Evolutionary conservation across 2,888 invertebrate genomes (phyloP), one percentile per base, ranked within the genome.

Genomic region (Sturmia bella): DNA sequence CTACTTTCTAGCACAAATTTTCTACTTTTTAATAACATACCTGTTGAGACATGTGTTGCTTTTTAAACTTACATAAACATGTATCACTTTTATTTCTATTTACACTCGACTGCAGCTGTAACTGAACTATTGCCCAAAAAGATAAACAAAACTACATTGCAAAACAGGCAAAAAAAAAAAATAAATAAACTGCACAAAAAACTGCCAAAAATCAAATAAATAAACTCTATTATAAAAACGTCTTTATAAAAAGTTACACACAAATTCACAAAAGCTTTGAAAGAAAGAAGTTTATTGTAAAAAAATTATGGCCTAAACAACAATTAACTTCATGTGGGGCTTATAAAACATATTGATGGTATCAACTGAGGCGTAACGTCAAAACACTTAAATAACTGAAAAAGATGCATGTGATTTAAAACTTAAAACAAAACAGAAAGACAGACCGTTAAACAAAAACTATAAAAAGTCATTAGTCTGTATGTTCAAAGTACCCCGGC

Each of bases 351-450:
- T 75, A 75, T 75, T 68, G 66, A 66, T 75, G 75, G 66, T 41
- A 15, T 68, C 66, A 50, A 68, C 57, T 75, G 59, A 75, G 75
- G 75, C 75, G 59, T 68, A 75, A 59, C 75, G 57, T 75, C 66
- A 59, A 68, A 68, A 68, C 17, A 56, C 24, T 75, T 32, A 59
- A 68, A 50, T 17, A 19, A 48, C 48, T 7, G 3, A 7, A 37
- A 21, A 24, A 27, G 6, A 48, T 66, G 24, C 41, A 41, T 27
- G 27, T 4, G 19, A 12, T 39, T 32, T 24, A 21, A 12, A 19
- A n/a, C n/a, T n/a, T n/a, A 32, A 32, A 32, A 6, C 7, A 1
- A 56, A 17, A 43, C 12, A 43, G 43, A 52, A 24, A 57, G 48
- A 43, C 21, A 7, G 1, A 17, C 27, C 41, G 27, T 43, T 54